A percentile compares a stretch with the other conserved stretches of the same genome.
Evolutionary conservation across 2,888 invertebrate species (phyloP).

Genomic region (Onchidella celtica): DNA sequence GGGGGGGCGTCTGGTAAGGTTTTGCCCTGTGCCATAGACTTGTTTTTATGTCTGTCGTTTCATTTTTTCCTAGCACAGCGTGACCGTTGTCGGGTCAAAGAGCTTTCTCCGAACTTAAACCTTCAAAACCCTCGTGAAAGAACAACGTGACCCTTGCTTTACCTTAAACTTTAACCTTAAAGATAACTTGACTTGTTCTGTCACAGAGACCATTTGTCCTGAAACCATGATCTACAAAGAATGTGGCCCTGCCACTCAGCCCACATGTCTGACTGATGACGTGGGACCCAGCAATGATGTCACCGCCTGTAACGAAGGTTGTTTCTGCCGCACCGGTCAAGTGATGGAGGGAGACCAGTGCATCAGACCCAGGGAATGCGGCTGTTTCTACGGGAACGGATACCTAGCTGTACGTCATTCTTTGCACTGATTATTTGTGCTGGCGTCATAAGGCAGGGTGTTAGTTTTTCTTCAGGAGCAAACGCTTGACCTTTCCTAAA

Average conservation of each 20-base stretch:
- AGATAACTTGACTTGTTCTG: no score
- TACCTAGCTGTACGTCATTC: conserved; percentile 53
- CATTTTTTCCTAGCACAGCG: no score
- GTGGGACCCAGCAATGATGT: neutral
- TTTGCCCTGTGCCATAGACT: no score
- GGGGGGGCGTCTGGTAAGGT: no score
- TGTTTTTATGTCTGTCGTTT: no score
- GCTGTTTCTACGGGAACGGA: conserved; percentile 61
- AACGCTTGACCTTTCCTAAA: no score
- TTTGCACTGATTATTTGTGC: no score
- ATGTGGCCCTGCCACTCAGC: conserved; percentile 50
- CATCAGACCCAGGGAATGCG: conserved; percentile 63
- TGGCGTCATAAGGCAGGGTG: no score
- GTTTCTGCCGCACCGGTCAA: conserved; percentile 64
- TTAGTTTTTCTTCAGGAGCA: no score
- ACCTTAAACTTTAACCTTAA: no score
- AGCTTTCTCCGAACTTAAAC: no score
- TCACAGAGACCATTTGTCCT: conserved; percentile 54
- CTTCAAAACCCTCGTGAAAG: neutral
- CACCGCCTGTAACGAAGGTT: conserved; percentile 57
- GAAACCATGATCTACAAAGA: conserved; percentile 59
- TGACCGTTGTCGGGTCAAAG: no score
- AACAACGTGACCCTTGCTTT: neutral
- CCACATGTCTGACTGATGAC: conserved; percentile 33
- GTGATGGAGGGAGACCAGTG: conserved; percentile 62